phyloP scores from a whole-genome alignment of 2,113 vertebrate genomes.

The Tiliqua scincoides region DNA sequence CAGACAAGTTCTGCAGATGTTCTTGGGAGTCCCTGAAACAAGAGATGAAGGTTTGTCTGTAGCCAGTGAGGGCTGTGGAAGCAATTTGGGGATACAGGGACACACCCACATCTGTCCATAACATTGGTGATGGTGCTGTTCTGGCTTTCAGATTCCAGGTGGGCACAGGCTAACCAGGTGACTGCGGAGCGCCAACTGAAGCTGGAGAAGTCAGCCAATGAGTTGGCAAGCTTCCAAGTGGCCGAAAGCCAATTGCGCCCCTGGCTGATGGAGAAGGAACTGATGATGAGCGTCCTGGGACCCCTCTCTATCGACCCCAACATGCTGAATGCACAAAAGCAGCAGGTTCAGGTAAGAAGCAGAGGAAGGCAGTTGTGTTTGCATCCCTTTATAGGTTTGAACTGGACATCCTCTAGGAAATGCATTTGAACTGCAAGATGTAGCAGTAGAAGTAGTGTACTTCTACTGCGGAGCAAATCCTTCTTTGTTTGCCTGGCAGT shows the following conservation, averaged over 20 bases:
- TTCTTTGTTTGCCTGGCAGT: too few relatives aligned
- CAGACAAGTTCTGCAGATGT: neutral
- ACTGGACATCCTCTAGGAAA: fast-evolving
- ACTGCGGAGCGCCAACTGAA: conserved; percentile 88
- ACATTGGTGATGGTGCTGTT: fast-evolving
- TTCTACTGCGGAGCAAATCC: too few relatives aligned
- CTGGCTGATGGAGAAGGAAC: conserved; percentile 96
- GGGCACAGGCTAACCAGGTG: conserved; percentile 87
- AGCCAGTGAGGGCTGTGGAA: neutral
- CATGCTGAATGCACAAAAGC: conserved; percentile 96
- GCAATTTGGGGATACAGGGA: neutral
- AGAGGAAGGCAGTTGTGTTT: fast-evolving
- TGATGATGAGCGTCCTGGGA: conserved; percentile 98
- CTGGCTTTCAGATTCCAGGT: conserved; percentile 82
- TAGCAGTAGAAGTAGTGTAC: too few relatives aligned
- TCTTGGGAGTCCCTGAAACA: too few relatives aligned
- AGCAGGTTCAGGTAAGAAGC: conserved; percentile 91
- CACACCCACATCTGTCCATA: neutral
- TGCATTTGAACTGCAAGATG: too few relatives aligned
- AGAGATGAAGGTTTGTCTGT: too few relatives aligned
- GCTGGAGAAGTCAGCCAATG: conserved; percentile 89
- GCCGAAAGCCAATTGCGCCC: conserved; percentile 90
- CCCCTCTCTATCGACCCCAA: conserved; percentile 97
- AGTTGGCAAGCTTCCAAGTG: conserved; percentile 88
- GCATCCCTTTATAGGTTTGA: fast-evolving